Conservation (phyloP, 2,797 vertebrate genomes). For the Calcarius lapponicus region DNA sequence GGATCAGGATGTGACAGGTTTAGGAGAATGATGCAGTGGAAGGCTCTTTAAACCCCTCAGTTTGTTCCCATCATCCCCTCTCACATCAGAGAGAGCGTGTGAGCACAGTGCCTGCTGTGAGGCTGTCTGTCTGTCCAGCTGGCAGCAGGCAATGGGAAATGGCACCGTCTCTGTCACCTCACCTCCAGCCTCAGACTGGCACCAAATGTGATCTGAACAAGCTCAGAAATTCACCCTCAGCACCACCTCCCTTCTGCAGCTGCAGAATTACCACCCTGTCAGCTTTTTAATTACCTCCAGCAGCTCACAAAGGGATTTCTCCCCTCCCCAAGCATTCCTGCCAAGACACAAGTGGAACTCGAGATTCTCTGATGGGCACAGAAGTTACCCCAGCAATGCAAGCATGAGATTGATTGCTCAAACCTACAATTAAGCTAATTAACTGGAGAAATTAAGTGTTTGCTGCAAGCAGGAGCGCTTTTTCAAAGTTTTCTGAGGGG, state of each 20-base stretch:
- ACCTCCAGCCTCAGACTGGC: not conserved
- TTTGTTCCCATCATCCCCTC: not conserved
- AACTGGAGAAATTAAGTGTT: not conserved
- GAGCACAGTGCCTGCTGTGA: not conserved
- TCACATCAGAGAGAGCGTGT: not conserved
- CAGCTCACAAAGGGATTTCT: not conserved
- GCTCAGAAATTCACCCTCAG: not conserved
- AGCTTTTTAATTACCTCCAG: not conserved
- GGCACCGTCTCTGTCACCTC: not conserved
- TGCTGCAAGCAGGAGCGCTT: not conserved
- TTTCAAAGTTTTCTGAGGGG: not conserved
- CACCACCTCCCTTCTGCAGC: not conserved
- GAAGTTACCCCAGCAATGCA: not conserved
- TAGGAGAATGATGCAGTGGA: not conserved
- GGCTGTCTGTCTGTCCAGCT: not conserved
- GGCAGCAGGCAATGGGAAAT: not conserved
- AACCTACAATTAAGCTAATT: not conserved
- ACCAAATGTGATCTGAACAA: fast-evolving
- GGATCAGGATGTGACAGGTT: not conserved
- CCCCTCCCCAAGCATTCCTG: not conserved
- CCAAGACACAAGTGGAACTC: not conserved
- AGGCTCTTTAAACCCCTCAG: not conserved
- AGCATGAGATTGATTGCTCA: not conserved
- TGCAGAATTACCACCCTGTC: not conserved
- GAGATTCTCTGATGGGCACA: fast-evolving